Percentiles rank a stretch among this genome's conserved stretches.
phyloP scores from a whole-genome alignment of 2,113 vertebrate genomes.

The Ophiodon elongatus region DNA sequence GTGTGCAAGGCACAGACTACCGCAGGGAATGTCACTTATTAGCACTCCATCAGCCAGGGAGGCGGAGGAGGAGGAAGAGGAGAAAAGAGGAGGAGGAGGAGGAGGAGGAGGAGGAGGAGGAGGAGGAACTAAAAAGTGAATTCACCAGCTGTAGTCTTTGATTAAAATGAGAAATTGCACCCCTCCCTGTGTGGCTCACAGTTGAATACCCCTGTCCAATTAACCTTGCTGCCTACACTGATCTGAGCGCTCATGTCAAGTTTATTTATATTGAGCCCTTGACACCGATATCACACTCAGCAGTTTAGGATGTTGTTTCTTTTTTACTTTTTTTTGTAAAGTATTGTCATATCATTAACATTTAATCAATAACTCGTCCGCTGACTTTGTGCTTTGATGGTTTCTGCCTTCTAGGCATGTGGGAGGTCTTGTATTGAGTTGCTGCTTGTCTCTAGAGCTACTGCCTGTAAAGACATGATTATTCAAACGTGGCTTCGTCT shows the following conservation, averaged over 20 bases:
- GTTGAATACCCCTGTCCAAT: slow-evolving; percentile 25
- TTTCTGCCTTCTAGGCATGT: not conserved
- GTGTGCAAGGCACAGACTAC: slow-evolving; percentile 16
- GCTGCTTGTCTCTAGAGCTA: slow-evolving; percentile 35
- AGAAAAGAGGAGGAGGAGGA: slow-evolving; percentile 24
- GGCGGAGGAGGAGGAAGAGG: slow-evolving; percentile 25
- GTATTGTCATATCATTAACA: not conserved
- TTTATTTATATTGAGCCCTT: not conserved
- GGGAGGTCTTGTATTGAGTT: slow-evolving; percentile 51
- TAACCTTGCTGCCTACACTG: not conserved
- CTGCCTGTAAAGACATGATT: slow-evolving; percentile 53
- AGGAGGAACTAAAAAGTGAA: slow-evolving; percentile 37
- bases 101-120: slow-evolving; percentile 13
- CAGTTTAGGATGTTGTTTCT: not conserved
- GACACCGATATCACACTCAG: not conserved
- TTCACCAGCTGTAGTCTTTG: slow-evolving; percentile 48
- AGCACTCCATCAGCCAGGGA: slow-evolving; percentile 27
- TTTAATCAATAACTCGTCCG: slow-evolving; percentile 52
- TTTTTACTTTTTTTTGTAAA: not conserved
- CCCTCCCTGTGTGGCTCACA: slow-evolving; percentile 18
- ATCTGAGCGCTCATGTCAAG: not conserved
- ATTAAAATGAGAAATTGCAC: slow-evolving; percentile 53
- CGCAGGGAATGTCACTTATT: slow-evolving; percentile 34
- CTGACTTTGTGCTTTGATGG: slow-evolving; percentile 37
- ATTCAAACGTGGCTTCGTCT: slow-evolving; percentile 40